phyloP scores from a whole-genome alignment of 2,888 invertebrate genomes.

The Melanostoma scalare region DNA sequence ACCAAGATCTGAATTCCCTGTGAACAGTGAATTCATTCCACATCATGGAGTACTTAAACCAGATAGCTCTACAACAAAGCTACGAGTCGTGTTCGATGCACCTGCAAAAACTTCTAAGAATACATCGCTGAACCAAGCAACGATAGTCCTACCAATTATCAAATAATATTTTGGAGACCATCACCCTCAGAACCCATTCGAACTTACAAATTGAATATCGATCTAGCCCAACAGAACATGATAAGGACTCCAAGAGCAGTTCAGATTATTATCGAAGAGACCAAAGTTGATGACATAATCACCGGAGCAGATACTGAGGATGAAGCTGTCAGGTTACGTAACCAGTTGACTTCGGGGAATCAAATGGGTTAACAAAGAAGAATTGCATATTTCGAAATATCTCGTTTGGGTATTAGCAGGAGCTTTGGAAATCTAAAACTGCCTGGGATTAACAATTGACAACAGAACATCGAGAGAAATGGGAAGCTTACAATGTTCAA shows the following conservation, averaged over 20 bases:
- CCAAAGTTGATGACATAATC: background rate
- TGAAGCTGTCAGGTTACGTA: background rate
- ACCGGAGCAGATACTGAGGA: too few species aligned
- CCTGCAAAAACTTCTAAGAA: background rate
- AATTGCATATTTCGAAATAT: background rate
- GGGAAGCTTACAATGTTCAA: conserved; percentile 2
- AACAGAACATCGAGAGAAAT: background rate
- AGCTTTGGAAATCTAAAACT: conserved; percentile 5
- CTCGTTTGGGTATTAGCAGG: conserved; percentile 7
- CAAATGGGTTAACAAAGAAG: background rate
- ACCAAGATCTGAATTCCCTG: background rate
- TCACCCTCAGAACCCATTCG: background rate
- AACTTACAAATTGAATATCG: background rate
- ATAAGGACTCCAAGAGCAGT: background rate
- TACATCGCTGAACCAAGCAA: conserved; percentile 5
- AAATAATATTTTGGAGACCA: conserved; percentile 8
- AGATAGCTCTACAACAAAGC: background rate
- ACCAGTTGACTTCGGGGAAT: background rate
- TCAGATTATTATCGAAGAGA: background rate
- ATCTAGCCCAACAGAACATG: conserved; percentile 1
- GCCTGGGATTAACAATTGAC: background rate
- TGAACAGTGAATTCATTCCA: background rate
- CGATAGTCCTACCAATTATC: conserved; percentile 1
- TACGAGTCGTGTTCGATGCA: too few species aligned
- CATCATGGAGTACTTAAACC: too few species aligned